Percentiles rank a stretch among this genome's conserved stretches.
phyloP scores from a whole-genome alignment of 2,113 vertebrate genomes.

The Thalassarche chlororhynchos region DNA sequence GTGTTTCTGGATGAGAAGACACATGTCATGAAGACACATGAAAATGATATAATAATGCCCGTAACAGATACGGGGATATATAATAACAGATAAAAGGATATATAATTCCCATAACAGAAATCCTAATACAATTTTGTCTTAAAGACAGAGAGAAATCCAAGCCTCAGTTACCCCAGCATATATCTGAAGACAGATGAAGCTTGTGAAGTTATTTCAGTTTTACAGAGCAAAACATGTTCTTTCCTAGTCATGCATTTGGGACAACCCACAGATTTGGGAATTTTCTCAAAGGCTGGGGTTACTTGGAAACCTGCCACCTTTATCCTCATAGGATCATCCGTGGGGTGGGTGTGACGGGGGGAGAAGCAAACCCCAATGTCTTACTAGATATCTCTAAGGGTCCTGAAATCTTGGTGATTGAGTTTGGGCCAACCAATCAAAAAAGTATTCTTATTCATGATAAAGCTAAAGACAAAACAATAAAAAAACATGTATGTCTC shows the following conservation, averaged over 20 bases:
- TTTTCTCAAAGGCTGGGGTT: neutral
- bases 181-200: neutral
- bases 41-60: neutral
- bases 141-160: neutral
- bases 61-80: neutral
- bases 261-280: neutral
- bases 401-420: neutral
- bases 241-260: neutral
- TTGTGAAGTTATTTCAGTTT: neutral
- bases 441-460: neutral
- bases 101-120: neutral
- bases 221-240: neutral
- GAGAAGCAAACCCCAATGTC: neutral
- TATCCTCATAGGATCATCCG: neutral
- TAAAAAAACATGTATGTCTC: neutral
- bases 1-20: neutral
- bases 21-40: neutral
- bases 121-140: neutral
- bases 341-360: rapidly evolving
- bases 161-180: neutral
- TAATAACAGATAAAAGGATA: neutral
- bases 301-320: neutral
- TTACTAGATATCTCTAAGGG: neutral
- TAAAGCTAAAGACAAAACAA: neutral
- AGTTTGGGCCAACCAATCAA: neutral